phyloP scores from a whole-genome alignment of 2,113 vertebrate species.

The Danio rerio region GRCz12tu NC_133184.1:2973501-2974000 shows the following conservation, averaged over 20 bases:
- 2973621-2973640: conserved; percentile 98
- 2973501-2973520: background rate
- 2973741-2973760: conserved; percentile 95
- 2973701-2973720: conserved; percentile 99
- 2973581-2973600: background rate
- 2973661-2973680: conserved; percentile 94
- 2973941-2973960: background rate
- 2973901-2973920: too few relatives aligned
- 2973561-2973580: background rate
- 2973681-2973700: conserved; percentile 94
- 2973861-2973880: too few relatives aligned
- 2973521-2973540: too few relatives aligned
- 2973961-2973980: conserved; percentile 79
- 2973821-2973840: too few relatives aligned
- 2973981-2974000: conserved; percentile 98
- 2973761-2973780: conserved; percentile 93
- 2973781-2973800: conserved; percentile 96
- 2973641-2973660: conserved; percentile 98
- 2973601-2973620: conserved; percentile 75
- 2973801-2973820: conserved; percentile 68
- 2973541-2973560: too few relatives aligned
- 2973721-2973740: conserved; percentile 96
- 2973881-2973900: too few relatives aligned
- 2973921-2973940: background rate
- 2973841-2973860: too few relatives aligned